Base-by-base conservation (phyloP, 2,888 invertebrate species). In the Lottia gigantea region DNA sequence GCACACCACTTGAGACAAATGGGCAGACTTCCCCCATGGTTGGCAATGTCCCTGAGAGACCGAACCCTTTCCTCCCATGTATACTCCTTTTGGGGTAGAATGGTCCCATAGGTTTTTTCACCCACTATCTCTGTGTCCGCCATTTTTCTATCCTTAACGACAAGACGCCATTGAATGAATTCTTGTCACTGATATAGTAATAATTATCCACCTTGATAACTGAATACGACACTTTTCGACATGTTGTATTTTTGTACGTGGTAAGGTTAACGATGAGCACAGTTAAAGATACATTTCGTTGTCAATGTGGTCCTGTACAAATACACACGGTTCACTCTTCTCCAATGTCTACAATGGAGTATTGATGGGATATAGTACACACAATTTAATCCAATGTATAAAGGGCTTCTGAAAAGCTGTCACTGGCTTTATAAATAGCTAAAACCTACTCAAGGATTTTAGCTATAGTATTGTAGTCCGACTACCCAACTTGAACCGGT, bases 381-480 rank as follows among this genome's bases (percentile, higher is more conserved):
- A 55, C 55, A 55, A 55, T 55, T 23, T 55, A 55, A 55, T 23
- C 55, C 55, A 55, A 23, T 55, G 19, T 23, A 55, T 55, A 55
- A 55, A 55, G 23, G 55, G 55, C 55, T 55, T 23, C 55, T 19
- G 55, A 55, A 55, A 55, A 55, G 55, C 55, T 55, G 55, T 55
- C 55, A 55, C 55, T 55, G 55, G 55, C 55, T 55, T 55, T 55
- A 55, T 55, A 55, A 55, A 55, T 55, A 55, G 55, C 55, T 55
- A 23, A 55, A 55, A 55, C 55, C 55, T 55, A 55, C 55, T 55
- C 55, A 55, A 23, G 55, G 55, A 55, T 55, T 55, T 55, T 19
- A 55, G 31, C 31, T 31, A 8, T 40, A 40, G 40, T 40, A 40
- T 11, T 40, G 40, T 23, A 23, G 55, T 23, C 19, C 23, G 55